Conservation (phyloP, 2,113 vertebrate species). For the Poeciliopsis prolifica region DNA sequence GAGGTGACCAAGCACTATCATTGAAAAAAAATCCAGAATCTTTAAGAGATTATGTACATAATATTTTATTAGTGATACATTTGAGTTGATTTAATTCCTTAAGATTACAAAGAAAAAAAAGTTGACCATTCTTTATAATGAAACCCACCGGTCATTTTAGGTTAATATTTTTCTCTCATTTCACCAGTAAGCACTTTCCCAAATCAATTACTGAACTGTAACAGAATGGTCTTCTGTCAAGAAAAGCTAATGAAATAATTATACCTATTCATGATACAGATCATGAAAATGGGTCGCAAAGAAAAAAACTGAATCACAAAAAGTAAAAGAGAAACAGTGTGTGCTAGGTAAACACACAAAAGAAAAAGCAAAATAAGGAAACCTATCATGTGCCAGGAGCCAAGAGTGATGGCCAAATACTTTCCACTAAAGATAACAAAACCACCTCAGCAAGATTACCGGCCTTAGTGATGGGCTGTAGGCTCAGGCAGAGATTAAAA, state of each 20-base stretch:
- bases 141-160: neutral
- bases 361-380: conserved; percentile 29
- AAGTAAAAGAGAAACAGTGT: neutral
- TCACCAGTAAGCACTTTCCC: neutral
- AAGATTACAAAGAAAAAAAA: conserved; percentile 12
- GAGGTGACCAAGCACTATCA: conserved; percentile 41
- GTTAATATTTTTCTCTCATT: neutral
- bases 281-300: no score
- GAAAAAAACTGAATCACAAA: no score
- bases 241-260: no score
- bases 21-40: conserved; percentile 27
- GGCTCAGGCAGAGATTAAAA: conserved; percentile 64
- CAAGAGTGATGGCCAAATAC: conserved; percentile 53
- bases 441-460: conserved; percentile 54
- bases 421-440: conserved; percentile 62
- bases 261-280: no score
- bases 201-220: neutral
- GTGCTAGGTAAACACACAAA: neutral
- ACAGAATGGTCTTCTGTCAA: no score
- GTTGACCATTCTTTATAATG: no score
- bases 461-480: conserved; percentile 56
- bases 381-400: conserved; percentile 27
- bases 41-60: conserved; percentile 18
- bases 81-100: conserved; percentile 18
- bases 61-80: conserved; percentile 28